Evolutionary conservation across 2,888 invertebrate species (phyloP), one percentile per base, ranked within the genome.

Genomic region (Hyposoter didymator): DNA sequence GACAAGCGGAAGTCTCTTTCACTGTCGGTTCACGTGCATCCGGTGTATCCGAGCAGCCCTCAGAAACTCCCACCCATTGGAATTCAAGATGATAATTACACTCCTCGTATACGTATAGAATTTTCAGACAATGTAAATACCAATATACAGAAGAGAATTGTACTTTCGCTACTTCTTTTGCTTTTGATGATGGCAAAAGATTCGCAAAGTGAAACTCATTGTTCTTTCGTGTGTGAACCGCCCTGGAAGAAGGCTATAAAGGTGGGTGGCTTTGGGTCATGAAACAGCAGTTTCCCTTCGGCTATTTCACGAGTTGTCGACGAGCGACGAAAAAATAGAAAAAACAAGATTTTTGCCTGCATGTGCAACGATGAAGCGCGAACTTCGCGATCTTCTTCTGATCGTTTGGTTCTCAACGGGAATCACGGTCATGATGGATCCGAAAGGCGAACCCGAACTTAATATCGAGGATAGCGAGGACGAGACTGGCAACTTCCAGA

Each of bases 121-220:
- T 39, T 67, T 49, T 62, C 55, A 62, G 64, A 76, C 32, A 78
- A 62, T 74, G 66, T 82, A 52, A 59, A 52, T 82, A 78, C 78
- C 72, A 35, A 75, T 76, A 80, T 28, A 59, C 59, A 75, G 19
- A 39, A 59, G 80, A 59, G 73, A 69, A 87, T 79, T 84, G 73
- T 89, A 93, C 93, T 93, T 93, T 93, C 93, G 92, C 93, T 92
- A 85, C 84, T 89, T 87, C 72, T 73, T 47, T 67, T 73, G 45
- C 69, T 72, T 66, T 80, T 86, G 83, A 86, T 87, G 84, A 86
- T 86, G 87, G 87, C 85, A 88, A 88, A 90, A 87, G 87, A 88
- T 90, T 89, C 87, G 72, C 89, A 88, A 84, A 93, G 93, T 92
- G 93, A 93, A 92, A 93, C 93, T 90, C 88, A 93, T 93, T 93